Conservation (phyloP, 2,113 vertebrate genomes). For the Apistogramma diplotaenia region DNA sequence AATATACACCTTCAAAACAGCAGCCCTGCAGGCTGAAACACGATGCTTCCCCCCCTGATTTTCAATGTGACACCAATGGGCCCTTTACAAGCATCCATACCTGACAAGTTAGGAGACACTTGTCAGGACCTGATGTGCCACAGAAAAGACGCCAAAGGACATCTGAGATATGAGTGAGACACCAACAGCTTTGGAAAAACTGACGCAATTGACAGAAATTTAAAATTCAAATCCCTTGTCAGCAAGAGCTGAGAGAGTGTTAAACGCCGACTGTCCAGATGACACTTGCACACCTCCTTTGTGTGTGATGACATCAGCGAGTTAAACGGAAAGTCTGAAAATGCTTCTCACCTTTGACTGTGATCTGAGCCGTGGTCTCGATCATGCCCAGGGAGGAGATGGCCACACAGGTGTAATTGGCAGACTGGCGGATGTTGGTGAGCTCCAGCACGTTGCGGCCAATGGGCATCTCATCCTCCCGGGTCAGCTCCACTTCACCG, state of each 20-base stretch:
- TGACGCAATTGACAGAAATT: not conserved
- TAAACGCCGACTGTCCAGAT: not conserved
- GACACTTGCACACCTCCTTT: not conserved
- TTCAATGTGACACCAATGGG: not conserved
- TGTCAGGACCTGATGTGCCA: not conserved
- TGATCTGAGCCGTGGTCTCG: constrained; percentile 91
- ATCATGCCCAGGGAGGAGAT: constrained; percentile 95
- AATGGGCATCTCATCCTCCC: constrained; percentile 92
- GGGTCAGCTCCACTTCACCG: constrained; percentile 87
- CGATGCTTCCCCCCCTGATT: not conserved
- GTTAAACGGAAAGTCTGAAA: not conserved
- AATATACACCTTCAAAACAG: not conserved
- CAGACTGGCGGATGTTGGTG: constrained; percentile 87
- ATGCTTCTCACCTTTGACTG: constrained; percentile 87
- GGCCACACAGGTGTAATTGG: constrained; percentile 97
- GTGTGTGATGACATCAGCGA: not conserved
- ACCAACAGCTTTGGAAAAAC: not conserved
- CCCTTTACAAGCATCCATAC: fast-evolving
- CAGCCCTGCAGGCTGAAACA: not conserved
- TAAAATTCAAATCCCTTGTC: no score
- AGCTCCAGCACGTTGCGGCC: constrained; percentile 95
- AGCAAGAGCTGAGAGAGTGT: not conserved
- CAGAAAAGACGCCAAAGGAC: not conserved
- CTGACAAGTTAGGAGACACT: not conserved
- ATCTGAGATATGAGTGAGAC: not conserved